These are phyloP conservation scores for Semnopithecus entellus DNA, from an alignment of 2,113 vertebrate genomes.

Conservation along the genomic window DNA sequence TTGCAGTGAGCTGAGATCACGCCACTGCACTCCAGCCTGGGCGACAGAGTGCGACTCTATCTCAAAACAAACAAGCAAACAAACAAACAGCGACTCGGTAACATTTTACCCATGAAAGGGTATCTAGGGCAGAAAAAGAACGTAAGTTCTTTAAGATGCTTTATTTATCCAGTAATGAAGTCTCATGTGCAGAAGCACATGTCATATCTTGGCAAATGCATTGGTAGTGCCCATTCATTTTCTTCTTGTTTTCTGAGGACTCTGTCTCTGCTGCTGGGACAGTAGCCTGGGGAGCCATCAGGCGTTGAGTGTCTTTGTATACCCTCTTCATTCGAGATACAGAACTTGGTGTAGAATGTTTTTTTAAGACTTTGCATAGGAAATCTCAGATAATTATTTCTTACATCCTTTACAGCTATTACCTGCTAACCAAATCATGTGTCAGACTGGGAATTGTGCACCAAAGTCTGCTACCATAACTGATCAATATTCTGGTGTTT, in stretches of 20 bases:
- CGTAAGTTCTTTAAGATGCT: conserved; percentile 73
- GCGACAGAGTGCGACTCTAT: too few species aligned
- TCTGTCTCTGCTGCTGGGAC: neutral
- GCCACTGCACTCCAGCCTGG: too few species aligned
- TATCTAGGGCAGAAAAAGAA: conserved; percentile 86
- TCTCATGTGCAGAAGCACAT: neutral
- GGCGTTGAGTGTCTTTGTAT: neutral
- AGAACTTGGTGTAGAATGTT: neutral
- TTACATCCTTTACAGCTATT: neutral
- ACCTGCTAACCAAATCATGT: neutral
- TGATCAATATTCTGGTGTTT: neutral
- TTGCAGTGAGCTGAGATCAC: too few species aligned
- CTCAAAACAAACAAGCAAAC: too few species aligned
- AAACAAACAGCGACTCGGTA: conserved; percentile 60
- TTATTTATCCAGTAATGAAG: neutral
- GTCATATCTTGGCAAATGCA: neutral
- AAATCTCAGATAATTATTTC: neutral
- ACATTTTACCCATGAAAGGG: conserved; percentile 85
- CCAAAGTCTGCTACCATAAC: neutral
- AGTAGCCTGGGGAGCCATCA: neutral
- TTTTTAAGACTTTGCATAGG: neutral
- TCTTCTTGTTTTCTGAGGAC: neutral
- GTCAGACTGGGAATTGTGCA: neutral
- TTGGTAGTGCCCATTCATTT: neutral
- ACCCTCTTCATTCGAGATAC: neutral